Percentiles rank a stretch among this genome's conserved stretches.
These are phyloP conservation scores for Glareola pratincola DNA, from an alignment of 2,113 vertebrate genomes.

Conservation along the genomic window DNA sequence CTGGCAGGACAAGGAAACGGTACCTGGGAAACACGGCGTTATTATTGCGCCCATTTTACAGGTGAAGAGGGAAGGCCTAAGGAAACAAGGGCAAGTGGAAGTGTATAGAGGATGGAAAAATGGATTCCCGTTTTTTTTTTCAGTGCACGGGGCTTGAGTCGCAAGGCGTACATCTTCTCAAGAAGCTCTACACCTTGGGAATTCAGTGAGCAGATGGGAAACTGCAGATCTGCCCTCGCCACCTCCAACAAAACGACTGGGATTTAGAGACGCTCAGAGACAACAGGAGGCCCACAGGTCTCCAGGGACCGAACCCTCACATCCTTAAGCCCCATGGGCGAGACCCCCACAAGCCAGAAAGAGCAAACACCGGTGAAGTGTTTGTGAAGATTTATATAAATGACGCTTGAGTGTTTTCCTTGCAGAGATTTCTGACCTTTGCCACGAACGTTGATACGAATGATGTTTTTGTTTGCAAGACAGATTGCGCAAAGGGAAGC, in stretches of 20 bases:
- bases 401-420: background rate
- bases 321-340: rapidly evolving
- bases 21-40: background rate
- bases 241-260: background rate
- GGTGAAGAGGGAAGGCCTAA: background rate
- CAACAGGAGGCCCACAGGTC: background rate
- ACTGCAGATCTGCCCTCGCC: background rate
- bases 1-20: background rate
- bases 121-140: background rate
- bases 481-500: background rate
- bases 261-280: background rate
- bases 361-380: background rate
- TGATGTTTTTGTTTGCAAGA: background rate
- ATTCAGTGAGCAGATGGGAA: background rate
- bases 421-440: slow-evolving; percentile 1
- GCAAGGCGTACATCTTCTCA: background rate
- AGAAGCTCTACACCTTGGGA: background rate
- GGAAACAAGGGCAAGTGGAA: background rate
- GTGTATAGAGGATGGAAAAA: background rate
- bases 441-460: background rate
- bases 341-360: background rate
- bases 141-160: rapidly evolving
- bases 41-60: background rate
- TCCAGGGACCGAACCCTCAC: background rate
- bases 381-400: background rate